phyloP scores from a whole-genome alignment of 2,888 invertebrate species.

The Brachypalpus laphriformis region DNA sequence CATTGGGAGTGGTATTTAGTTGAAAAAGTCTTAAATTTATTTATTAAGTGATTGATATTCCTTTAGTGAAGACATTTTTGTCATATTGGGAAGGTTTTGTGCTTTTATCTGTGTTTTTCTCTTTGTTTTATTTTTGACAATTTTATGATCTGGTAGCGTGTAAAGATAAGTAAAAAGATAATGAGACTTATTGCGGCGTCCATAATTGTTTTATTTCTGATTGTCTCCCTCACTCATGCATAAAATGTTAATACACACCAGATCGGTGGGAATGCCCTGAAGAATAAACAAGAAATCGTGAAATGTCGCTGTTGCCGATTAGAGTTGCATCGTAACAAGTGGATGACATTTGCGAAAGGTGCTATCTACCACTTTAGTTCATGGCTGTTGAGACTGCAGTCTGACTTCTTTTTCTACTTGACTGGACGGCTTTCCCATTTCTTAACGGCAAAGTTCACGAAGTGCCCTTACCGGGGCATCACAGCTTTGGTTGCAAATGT shows the following conservation, averaged over 20 bases:
- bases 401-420: neutral
- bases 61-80: too few relatives aligned
- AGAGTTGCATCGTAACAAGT: neutral
- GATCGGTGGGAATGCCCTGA: neutral
- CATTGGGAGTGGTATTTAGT: neutral
- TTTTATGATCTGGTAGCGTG: neutral
- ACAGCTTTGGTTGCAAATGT: neutral
- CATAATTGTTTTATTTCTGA: neutral
- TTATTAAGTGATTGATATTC: neutral
- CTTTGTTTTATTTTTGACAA: neutral
- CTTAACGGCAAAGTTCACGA: neutral
- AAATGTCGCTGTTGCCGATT: conserved; percentile 17
- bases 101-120: neutral
- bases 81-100: neutral
- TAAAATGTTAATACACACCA: neutral
- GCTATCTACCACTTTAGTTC: conserved; percentile 7
- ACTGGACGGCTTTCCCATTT: neutral
- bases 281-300: conserved; percentile 23
- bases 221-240: conserved; percentile 34
- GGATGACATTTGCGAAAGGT: conserved; percentile 39
- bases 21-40: neutral
- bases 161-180: neutral
- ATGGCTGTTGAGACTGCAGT: neutral
- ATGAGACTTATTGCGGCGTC: conserved; percentile 12
- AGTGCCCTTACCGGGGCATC: neutral